Percentiles rank a stretch among this genome's conserved stretches.
These are phyloP conservation scores for Pholis gunnellus DNA, from an alignment of 2,113 vertebrate genomes.

Conservation along the genomic window DNA sequence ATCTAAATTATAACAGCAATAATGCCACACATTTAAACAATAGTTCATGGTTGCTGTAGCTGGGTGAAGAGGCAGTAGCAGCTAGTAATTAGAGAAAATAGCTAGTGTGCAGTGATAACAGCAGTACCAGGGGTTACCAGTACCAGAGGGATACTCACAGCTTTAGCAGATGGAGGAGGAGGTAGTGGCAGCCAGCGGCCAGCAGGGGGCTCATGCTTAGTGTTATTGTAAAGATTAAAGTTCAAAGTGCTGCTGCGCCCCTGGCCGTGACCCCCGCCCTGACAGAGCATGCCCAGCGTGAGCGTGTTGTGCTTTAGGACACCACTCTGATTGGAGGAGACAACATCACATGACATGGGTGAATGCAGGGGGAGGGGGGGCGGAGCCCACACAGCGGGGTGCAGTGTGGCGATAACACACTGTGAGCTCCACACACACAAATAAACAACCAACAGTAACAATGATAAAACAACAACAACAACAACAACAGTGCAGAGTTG, in stretches of 20 bases:
- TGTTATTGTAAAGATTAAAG: constrained; percentile 99
- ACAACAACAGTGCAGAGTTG: constrained; percentile 86
- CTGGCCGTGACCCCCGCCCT: constrained; percentile 93
- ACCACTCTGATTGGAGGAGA: constrained; percentile 99
- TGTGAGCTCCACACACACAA: constrained; percentile 87
- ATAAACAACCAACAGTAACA: constrained; percentile 59
- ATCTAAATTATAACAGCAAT: neutral
- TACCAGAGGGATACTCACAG: constrained; percentile 83
- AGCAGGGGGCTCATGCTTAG: constrained; percentile 97
- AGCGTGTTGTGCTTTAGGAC: constrained; percentile 99
- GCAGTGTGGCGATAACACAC: constrained; percentile 82
- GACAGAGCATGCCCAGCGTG: constrained; percentile 99
- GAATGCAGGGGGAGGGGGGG: constrained; percentile 76
- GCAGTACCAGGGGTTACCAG: constrained; percentile 58
- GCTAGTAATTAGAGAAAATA: constrained; percentile 3
- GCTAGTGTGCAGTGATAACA: constrained; percentile 38
- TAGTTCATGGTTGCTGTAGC: constrained; percentile 1
- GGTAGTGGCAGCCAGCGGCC: constrained; percentile 94
- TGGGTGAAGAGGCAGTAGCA: constrained; percentile 22
- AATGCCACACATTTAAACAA: constrained; percentile 20
- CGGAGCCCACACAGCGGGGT: constrained; percentile 70
- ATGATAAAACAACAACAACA: constrained; percentile 56
- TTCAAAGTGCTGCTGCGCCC: constrained; percentile 97
- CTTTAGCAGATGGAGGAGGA: constrained; percentile 77
- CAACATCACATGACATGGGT: constrained; percentile 95